These are phyloP conservation scores for Lemur catta DNA, from an alignment of 2,797 vertebrate genomes.

Conservation along the genomic window DNA sequence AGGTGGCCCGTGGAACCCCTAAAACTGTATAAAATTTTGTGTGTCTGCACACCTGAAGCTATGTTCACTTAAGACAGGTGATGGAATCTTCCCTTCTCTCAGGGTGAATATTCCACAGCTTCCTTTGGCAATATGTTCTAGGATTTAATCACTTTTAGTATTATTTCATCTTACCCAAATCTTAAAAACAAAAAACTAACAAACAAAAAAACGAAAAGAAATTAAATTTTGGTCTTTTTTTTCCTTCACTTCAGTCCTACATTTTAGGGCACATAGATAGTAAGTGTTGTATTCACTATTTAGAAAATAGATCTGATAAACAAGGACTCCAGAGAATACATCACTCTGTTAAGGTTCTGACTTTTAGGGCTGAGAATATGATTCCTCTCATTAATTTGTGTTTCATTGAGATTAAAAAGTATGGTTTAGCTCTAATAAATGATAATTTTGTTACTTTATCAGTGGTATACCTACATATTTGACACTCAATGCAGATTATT, in stretches of 20 bases:
- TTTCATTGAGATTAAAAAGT: background rate
- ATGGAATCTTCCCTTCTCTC: background rate
- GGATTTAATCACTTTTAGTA: background rate
- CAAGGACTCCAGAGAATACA: background rate
- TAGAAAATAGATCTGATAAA: background rate
- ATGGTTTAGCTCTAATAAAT: background rate
- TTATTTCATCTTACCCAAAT: slow-evolving; percentile 8
- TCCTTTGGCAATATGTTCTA: background rate
- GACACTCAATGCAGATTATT: background rate
- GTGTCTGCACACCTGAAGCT: background rate
- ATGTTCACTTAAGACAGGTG: background rate
- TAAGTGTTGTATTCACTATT: background rate
- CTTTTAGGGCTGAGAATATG: background rate
- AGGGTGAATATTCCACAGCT: background rate
- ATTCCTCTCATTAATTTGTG: background rate
- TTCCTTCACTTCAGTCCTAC: background rate
- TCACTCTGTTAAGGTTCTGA: background rate
- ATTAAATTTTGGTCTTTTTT: background rate
- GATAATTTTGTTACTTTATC: background rate
- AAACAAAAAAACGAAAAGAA: background rate
- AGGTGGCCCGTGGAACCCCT: background rate
- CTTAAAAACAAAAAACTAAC: background rate
- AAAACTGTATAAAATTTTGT: background rate
- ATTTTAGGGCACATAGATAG: background rate
- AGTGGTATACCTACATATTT: background rate